Evolutionary conservation across 2,797 vertebrate genomes (phyloP), one percentile per base, ranked within the genome.

Genomic region (Sebastiscus tertius): DNA sequence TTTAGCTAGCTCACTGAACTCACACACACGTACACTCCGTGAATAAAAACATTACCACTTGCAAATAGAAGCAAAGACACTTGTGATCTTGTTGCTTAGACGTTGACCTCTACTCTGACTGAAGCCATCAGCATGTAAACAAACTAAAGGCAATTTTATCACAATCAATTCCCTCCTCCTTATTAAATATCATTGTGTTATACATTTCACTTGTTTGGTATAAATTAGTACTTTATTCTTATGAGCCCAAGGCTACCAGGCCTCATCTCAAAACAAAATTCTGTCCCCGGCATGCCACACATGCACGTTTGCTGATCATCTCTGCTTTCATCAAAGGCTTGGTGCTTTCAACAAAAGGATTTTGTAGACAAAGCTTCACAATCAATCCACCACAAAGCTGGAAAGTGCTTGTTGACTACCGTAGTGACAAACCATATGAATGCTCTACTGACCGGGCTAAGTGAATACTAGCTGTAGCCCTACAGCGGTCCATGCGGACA

Each of bases 41-140:
- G 31, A 74, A 79, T 64, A 71, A 78, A 65, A 63, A 42, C 20
- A 26, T 16, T 24, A 56, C 64, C 2, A 3, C 13, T 7, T 65
- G 59, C 22, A 42, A 20, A 46, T 5, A 46, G 6, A 62, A 54
- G 26, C 6, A 0, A 54, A 39, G 18, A 56, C 77, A 49, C 42
- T 2, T 1, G 7, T 26, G 70, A 73, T 80, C 46, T 12, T 18
- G 52, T 66, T 67, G 18, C 64, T 73, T 39, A 62, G 24, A 49
- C 46, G 20, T 49, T 49, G 46, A 82, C 60, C 70, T 68, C 49
- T 13, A 61, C 14, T 56, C 12, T 34, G 14, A 31, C 54, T 54
- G 59, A 81, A 7, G 8, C 27, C 10, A 26, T 31, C 5, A 55
- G n/a, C 63, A 77, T 62, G 66, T 59, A 74, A 86, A 84, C 49